Conservation (phyloP, 2,888 invertebrate genomes). For the Amblyjoppa proteus region DNA sequence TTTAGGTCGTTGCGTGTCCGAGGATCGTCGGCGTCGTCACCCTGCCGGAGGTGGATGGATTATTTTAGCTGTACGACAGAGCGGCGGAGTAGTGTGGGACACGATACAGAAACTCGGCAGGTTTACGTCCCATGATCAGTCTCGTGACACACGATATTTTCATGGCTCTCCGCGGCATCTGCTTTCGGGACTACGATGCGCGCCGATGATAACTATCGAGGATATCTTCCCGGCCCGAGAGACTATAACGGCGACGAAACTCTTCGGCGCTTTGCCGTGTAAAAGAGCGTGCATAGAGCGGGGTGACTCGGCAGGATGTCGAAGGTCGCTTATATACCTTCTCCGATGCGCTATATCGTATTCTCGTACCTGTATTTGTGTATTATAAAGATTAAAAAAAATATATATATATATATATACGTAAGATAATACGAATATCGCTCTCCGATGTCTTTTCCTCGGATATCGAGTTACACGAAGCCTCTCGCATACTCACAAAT, state of each 20-base stretch:
- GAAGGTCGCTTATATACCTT: conserved; percentile 53
- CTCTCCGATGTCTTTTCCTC: conserved; percentile 49
- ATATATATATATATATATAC: conserved; percentile 9
- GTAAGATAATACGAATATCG: conserved; percentile 63
- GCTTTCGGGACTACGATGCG: conserved; percentile 51
- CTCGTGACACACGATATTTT: conserved; percentile 66
- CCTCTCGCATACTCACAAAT: conserved; percentile 40
- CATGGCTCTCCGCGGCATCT: conserved; percentile 47
- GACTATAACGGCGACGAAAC: conserved; percentile 32
- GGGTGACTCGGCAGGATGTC: conserved; percentile 54
- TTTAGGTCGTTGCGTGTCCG: conserved; percentile 63
- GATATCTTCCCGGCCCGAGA: conserved; percentile 24
- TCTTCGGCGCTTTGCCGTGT: conserved; percentile 24
- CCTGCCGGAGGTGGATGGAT: conserved; percentile 52
- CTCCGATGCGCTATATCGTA: conserved; percentile 29
- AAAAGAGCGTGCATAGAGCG: conserved; percentile 9
- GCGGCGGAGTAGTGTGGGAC: background rate
- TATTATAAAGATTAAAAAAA: background rate
- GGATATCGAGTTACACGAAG: conserved; percentile 53
- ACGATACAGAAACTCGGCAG: conserved; percentile 41
- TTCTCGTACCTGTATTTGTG: background rate
- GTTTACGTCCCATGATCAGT: conserved; percentile 58
- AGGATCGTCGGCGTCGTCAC: conserved; percentile 57
- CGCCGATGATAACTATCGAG: conserved; percentile 55
- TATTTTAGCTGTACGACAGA: conserved; percentile 41